Evolutionary conservation across 2,113 vertebrate genomes (phyloP).

Genomic region (Amphiprion ocellaris): DNA sequence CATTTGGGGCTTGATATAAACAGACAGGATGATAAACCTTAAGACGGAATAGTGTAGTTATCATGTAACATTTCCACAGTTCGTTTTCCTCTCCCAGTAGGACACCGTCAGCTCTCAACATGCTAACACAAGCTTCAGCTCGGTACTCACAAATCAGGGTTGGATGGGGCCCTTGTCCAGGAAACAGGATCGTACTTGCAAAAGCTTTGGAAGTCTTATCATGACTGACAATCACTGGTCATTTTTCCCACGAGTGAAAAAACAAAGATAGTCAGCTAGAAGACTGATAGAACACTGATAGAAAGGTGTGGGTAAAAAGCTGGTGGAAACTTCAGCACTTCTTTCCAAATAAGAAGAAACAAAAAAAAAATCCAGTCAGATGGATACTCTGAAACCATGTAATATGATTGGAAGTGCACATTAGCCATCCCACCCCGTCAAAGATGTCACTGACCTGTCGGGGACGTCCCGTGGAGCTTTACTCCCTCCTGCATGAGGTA

Average conservation of each 20-base stretch:
- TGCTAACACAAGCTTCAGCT: conserved; percentile 70
- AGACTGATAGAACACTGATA: background rate
- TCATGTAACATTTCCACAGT: conserved; percentile 48
- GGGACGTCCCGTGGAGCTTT: conserved; percentile 89
- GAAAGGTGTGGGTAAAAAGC: background rate
- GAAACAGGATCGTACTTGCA: conserved; percentile 65
- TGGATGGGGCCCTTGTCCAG: conserved; percentile 61
- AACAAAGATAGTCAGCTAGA: background rate
- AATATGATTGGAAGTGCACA: conserved; percentile 16
- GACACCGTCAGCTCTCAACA: conserved; percentile 67
- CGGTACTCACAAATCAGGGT: conserved; percentile 54
- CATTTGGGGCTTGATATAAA: conserved; percentile 13
- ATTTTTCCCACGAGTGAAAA: conserved; percentile 42
- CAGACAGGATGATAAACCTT: conserved; percentile 28
- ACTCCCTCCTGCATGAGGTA: conserved; percentile 89
- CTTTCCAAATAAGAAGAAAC: background rate
- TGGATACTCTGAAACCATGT: conserved; percentile 2
- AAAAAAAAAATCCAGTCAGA: background rate
- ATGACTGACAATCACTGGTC: conserved; percentile 40
- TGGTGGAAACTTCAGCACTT: conserved; percentile 2
- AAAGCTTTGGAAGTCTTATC: conserved; percentile 42
- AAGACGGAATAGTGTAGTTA: conserved; percentile 39
- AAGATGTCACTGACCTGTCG: conserved; percentile 89
- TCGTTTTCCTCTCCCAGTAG: conserved; percentile 57
- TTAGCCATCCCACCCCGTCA: background rate